These are phyloP conservation scores for Botrylloides violaceus DNA, from an alignment of 23 tunicate species.

Conservation along the genomic window DNA sequence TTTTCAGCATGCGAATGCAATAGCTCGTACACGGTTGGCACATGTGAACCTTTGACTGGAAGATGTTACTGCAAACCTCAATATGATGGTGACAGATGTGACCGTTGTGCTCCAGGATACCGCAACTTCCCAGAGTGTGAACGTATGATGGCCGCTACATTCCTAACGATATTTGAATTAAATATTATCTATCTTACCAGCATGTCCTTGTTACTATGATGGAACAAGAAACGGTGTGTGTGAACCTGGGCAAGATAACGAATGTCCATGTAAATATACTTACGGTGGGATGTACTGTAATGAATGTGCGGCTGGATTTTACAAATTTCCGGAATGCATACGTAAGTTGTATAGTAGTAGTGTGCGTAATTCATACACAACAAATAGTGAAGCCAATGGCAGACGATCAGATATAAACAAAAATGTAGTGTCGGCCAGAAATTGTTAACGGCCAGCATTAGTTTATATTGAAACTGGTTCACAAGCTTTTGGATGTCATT, in stretches of 20 bases:
- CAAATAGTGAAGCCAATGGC: too few species aligned
- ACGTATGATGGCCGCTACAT: slow-evolving; percentile 59
- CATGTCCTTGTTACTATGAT: slow-evolving; percentile 91
- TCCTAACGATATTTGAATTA: too few species aligned
- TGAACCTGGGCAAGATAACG: slow-evolving; percentile 56
- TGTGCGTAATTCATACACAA: too few species aligned
- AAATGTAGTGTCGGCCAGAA: too few species aligned
- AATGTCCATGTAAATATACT: slow-evolving; percentile 92
- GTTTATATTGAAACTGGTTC: too few species aligned
- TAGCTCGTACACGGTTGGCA: slow-evolving; percentile 77
- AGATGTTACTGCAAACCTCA: slow-evolving; percentile 93
- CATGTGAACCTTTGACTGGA: slow-evolving; percentile 96
- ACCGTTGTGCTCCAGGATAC: slow-evolving; percentile 91
- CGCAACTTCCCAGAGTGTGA: slow-evolving; percentile 84
- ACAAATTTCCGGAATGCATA: slow-evolving; percentile 76
- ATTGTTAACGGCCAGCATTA: too few species aligned
- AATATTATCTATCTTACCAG: too few species aligned
- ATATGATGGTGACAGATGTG: slow-evolving; percentile 95
- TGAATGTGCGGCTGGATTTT: slow-evolving; percentile 85
- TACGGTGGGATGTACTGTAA: slow-evolving; percentile 80
- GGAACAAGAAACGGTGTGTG: slow-evolving; percentile 81
- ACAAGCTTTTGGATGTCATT: too few species aligned
- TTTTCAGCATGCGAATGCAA: slow-evolving; percentile 87
- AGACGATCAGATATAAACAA: too few species aligned
- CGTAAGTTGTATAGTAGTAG: slow-evolving; percentile 23